A percentile compares a stretch with the other conserved stretches of the same genome.
Conservation (phyloP, 2,797 vertebrate species). For the Gouania willdenowi region DNA sequence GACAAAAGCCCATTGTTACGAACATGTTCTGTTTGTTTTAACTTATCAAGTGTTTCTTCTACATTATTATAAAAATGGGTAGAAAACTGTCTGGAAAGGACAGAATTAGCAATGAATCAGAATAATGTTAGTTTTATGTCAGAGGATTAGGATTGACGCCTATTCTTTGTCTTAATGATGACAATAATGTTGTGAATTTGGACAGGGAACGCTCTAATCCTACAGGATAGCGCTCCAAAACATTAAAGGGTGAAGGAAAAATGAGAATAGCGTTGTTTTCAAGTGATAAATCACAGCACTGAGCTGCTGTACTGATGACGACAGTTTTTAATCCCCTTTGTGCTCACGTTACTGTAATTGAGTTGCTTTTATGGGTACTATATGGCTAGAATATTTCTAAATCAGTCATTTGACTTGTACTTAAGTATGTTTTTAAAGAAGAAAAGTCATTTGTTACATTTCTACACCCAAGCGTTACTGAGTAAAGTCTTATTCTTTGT, state of each 20-base stretch:
- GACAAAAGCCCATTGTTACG: slow-evolving; percentile 13
- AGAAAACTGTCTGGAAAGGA: slow-evolving; percentile 15
- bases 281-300: slow-evolving; percentile 57
- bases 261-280: slow-evolving; percentile 45
- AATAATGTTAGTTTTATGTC: slow-evolving; percentile 34
- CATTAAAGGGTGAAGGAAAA: slow-evolving; percentile 55
- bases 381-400: no score
- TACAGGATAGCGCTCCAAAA: slow-evolving; percentile 42
- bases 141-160: slow-evolving; percentile 28
- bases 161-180: slow-evolving; percentile 37
- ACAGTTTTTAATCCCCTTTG: no score
- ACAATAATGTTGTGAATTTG: slow-evolving; percentile 40
- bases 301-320: slow-evolving; percentile 44
- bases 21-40: slow-evolving; percentile 30
- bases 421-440: no score
- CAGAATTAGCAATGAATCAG: slow-evolving; percentile 16
- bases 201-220: slow-evolving; percentile 40
- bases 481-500: no score
- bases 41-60: slow-evolving; percentile 16
- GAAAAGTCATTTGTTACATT: no score
- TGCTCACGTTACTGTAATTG: no score
- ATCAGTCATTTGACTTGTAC: no score
- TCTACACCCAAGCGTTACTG: no score
- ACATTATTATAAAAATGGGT: slow-evolving; percentile 9
- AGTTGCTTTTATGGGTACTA: no score